These are phyloP conservation scores for Drosophila sulfurigaster DNA, from an alignment of 1,140 invertebrate genomes.

Conservation along the genomic window DNA sequence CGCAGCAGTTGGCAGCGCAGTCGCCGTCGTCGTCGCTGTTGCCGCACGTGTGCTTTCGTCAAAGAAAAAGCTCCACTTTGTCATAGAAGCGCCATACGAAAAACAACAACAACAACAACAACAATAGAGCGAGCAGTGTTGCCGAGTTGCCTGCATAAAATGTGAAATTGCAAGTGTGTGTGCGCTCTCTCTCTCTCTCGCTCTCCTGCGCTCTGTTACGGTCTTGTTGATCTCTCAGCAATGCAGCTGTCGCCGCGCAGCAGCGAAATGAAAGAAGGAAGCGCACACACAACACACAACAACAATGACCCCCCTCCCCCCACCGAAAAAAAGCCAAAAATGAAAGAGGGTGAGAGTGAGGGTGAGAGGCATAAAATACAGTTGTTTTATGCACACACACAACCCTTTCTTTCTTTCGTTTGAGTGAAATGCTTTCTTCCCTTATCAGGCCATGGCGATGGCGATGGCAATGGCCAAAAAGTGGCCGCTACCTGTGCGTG, in stretches of 20 bases:
- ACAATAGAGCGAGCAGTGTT: neutral
- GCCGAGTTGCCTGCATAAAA: neutral
- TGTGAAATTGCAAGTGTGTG: neutral
- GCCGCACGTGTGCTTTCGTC: constrained; percentile 8
- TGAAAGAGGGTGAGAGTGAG: neutral
- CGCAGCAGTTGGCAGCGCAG: constrained; percentile 21
- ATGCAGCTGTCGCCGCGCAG: constrained; percentile 17
- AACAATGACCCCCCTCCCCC: neutral
- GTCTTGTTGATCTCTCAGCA: constrained; percentile 4
- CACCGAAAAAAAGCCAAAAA: neutral
- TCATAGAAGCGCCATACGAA: neutral
- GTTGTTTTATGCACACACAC: neutral
- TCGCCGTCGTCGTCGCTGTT: neutral
- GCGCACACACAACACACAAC: no score
- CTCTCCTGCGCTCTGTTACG: neutral
- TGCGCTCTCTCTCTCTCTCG: neutral
- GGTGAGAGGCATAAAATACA: neutral
- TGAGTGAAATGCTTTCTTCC: constrained; percentile 74
- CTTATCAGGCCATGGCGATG: constrained; percentile 30
- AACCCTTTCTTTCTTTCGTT: constrained; percentile 33
- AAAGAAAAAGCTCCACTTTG: constrained; percentile 23
- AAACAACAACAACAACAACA: neutral
- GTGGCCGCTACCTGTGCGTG: constrained; percentile 40
- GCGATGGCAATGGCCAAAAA: constrained; percentile 15
- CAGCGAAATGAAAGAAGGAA: no score